These are phyloP conservation scores for Oasisia sp. DNA, from an alignment of 2,888 invertebrate species.

Conservation along the genomic window DNA sequence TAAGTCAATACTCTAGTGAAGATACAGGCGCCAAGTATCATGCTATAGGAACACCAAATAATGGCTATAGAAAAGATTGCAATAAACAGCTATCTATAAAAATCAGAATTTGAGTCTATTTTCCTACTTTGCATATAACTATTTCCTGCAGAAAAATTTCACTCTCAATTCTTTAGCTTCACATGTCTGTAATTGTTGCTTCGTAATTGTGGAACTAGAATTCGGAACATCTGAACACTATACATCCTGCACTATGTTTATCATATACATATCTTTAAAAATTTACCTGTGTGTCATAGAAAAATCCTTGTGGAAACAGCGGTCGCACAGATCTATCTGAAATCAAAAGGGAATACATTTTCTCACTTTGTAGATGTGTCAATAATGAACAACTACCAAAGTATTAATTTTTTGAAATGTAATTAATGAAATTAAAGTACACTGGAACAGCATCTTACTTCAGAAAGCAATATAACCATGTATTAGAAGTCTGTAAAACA, in stretches of 20 bases:
- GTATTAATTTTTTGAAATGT: background rate
- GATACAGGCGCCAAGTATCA: background rate
- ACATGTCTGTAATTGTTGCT: too few species aligned
- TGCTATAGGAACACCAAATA: background rate
- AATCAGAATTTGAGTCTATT: too few species aligned
- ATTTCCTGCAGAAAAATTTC: too few species aligned
- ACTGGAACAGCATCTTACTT: too few species aligned
- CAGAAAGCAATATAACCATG: too few species aligned
- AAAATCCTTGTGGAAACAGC: slow-evolving; percentile 82
- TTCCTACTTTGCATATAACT: too few species aligned
- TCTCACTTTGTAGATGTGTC: background rate
- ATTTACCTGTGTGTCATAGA: slow-evolving; percentile 73
- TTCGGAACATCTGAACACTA: background rate
- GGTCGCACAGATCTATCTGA: slow-evolving; percentile 82
- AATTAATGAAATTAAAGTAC: too few species aligned
- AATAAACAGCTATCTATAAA: too few species aligned
- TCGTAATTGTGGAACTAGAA: too few species aligned
- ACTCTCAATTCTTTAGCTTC: too few species aligned
- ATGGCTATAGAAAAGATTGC: too few species aligned
- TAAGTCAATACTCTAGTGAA: background rate
- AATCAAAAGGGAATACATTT: slow-evolving; percentile 27
- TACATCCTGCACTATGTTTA: background rate
- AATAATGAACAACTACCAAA: background rate
- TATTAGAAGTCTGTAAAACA: too few species aligned
- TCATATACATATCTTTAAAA: slow-evolving; percentile 14